Evolutionary conservation across 1,140 invertebrate species (phyloP).

Genomic region (Neuroterus valhalla): DNA sequence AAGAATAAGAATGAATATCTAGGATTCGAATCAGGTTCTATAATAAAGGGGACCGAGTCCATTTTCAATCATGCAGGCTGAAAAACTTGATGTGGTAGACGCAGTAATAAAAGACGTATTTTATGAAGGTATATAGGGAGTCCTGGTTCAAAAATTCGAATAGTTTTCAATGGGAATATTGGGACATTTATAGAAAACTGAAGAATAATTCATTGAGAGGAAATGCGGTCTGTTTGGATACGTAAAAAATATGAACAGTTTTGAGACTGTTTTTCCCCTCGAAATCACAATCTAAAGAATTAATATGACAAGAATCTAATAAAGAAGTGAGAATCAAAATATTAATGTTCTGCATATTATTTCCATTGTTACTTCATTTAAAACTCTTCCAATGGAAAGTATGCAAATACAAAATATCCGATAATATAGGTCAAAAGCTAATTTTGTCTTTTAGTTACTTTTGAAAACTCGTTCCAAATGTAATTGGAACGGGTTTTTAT

Average conservation of each 20-base stretch:
- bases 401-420: neutral
- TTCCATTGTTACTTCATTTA: neutral
- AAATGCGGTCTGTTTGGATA: neutral
- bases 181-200: too few relatives aligned
- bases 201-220: neutral
- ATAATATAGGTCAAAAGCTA: constrained; percentile 26
- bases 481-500: constrained; percentile 2
- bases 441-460: constrained; percentile 1
- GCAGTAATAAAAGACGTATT: too few relatives aligned
- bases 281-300: neutral
- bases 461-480: neutral
- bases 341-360: neutral
- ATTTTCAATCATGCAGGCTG: too few relatives aligned
- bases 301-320: too few relatives aligned
- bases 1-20: too few relatives aligned
- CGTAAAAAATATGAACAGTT: neutral
- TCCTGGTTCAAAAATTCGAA: too few relatives aligned
- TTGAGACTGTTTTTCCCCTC: constrained; percentile 7
- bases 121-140: too few relatives aligned
- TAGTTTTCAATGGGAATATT: too few relatives aligned
- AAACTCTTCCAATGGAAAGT: neutral
- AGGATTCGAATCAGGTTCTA: too few relatives aligned
- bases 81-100: too few relatives aligned
- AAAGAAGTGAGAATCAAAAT: too few relatives aligned
- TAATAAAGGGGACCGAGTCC: too few relatives aligned